Evolutionary conservation across 2,888 invertebrate genomes (phyloP).

Genomic region (Agrotis exclamationis): DNA sequence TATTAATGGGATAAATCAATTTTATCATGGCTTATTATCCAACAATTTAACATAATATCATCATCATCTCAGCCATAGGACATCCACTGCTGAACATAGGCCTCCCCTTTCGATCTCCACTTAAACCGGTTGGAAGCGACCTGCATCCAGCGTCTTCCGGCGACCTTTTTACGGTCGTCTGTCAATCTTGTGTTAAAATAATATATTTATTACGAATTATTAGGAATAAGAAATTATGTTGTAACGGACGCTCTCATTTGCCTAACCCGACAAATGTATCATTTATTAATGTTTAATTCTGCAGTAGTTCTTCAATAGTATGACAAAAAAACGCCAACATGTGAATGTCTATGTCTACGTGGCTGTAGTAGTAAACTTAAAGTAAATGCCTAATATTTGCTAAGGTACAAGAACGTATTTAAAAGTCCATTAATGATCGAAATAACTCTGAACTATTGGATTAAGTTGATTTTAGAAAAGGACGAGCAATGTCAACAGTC

Average conservation of each 20-base stretch:
- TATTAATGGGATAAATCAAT: neutral
- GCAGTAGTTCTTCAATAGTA: too few species aligned
- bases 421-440: neutral
- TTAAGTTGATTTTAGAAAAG: neutral
- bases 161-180: too few species aligned
- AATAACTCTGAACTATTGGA: neutral
- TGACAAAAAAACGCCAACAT: conserved; percentile 34
- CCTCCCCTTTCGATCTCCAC: too few species aligned
- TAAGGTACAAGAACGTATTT: neutral
- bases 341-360: conserved; percentile 56
- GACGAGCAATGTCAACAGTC: conserved; percentile 27
- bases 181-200: too few species aligned
- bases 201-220: neutral
- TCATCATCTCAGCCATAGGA: too few species aligned
- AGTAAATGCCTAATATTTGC: neutral
- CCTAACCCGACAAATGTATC: neutral
- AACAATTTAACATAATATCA: neutral
- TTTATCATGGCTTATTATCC: neutral
- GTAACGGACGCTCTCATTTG: neutral
- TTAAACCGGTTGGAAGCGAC: too few species aligned
- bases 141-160: too few species aligned
- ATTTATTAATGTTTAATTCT: neutral
- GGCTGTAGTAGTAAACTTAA: conserved; percentile 28
- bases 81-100: too few species aligned
- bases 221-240: neutral